Evolutionary conservation across 2,888 invertebrate species (phyloP), one percentile per base, ranked within the genome.

Genomic region (Antitype chi): DNA sequence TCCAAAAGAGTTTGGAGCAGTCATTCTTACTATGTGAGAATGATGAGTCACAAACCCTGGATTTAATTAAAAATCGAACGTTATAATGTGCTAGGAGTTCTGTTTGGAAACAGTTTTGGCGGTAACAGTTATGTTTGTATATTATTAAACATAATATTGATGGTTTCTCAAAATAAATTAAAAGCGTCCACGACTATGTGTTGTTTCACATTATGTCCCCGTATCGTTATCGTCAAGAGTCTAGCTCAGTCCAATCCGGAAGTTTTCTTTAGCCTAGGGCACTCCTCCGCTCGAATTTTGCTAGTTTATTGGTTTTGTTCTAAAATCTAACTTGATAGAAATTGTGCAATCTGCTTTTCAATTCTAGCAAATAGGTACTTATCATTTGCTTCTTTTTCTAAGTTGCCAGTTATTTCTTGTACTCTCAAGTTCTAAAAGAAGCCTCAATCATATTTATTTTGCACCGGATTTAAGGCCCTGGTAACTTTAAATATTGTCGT

Each of bases 11-110:
- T 74, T 69, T 32, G 52, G 62, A 71, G 47, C 70, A 76, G 38
- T 38, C 60, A 57, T 78, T 32, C 38, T 49, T 57, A 78, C 55
- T 76, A 81, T 74, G 74, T 74, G 80, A 81, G 80, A 83, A 85
- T 80, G 83, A 88, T 88, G 87, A 89, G 74, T 88, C 89, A 88
- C 82, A 77, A 74, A 38, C 60, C 62, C 80, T 80, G 70, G 23
- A 60, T 55, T 55, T 32, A 60, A 77, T 55, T 32, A 60, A 77
- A 82, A 67, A 55, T 66, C 17, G 3, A 49, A 77, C 57, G 55
- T 49, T 25, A n/a, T 28, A 43, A 67, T 57, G 25, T 43, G 55
- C 32, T 67, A 52, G 23, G 23, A 25, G 2, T 60, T 59, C 28
- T 47, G 2, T 55, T 63, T 38, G n/a, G 17, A 72, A 38, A 38